Evolutionary conservation across 2,113 vertebrate species (phyloP).

Genomic region (Corythoichthys haematopterus): DNA sequence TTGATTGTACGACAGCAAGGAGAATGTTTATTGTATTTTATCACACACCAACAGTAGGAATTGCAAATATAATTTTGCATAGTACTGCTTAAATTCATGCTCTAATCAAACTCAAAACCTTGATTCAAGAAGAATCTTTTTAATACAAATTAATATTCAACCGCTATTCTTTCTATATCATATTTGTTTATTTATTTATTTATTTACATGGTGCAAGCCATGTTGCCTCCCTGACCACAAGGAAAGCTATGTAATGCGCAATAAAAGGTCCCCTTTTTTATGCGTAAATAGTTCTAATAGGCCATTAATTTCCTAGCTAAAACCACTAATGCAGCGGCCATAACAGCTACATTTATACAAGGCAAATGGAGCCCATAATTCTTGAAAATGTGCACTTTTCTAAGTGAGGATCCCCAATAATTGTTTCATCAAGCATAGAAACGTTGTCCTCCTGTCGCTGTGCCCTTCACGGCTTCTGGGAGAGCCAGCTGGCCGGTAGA

Average conservation of each 20-base stretch:
- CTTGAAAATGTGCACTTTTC: not conserved
- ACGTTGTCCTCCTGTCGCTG: not conserved
- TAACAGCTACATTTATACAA: not conserved
- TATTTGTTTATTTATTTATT: not conserved
- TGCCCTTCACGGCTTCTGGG: slow-evolving; percentile 4
- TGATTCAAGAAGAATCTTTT: not conserved
- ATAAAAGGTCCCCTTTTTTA: not conserved
- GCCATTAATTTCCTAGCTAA: slow-evolving; percentile 4
- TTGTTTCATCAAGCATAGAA: slow-evolving; percentile 5
- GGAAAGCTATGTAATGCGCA: not conserved
- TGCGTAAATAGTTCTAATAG: slow-evolving; percentile 8
- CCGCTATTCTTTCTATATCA: not conserved
- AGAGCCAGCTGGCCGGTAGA: slow-evolving; percentile 7
- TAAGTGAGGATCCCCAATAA: not conserved
- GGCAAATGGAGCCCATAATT: not conserved
- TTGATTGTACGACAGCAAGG: not conserved
- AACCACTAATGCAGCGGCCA: not conserved
- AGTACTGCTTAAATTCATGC: not conserved
- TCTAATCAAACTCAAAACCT: not conserved
- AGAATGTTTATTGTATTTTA: not conserved
- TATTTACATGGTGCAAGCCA: not conserved
- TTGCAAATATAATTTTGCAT: not conserved
- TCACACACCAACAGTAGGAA: not conserved
- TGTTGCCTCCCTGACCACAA: not conserved
- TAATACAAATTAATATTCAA: not conserved